Percentiles rank a stretch among this genome's conserved stretches.
phyloP scores from a whole-genome alignment of 2,888 invertebrate species.

The Herminia tarsipennalis region DNA sequence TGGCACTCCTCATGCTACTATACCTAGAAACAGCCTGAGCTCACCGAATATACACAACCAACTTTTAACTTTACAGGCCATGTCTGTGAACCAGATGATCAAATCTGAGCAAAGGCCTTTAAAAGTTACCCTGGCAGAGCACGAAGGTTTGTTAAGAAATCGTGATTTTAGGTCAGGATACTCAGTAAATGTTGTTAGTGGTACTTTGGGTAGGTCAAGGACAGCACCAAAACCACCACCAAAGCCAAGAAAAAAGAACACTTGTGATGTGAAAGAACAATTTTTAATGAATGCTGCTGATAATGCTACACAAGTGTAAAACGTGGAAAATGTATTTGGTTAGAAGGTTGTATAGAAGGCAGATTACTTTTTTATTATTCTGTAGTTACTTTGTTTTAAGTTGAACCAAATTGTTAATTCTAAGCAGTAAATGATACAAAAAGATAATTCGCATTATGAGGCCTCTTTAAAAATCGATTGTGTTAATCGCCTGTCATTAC shows the following conservation, averaged over 20 bases:
- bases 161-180: constrained; percentile 65
- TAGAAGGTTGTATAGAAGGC: constrained; percentile 4
- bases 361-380: constrained; percentile 1
- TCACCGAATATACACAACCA: constrained; percentile 83
- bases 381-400: background rate
- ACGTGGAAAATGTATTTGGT: no score
- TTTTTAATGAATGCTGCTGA: constrained; percentile 93
- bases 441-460: background rate
- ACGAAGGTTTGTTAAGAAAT: constrained; percentile 63
- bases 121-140: constrained; percentile 69
- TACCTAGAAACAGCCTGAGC: constrained; percentile 80
- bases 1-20: constrained; percentile 78
- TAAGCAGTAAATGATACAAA: background rate
- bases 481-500: constrained; percentile 2
- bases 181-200: constrained; percentile 68
- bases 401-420: background rate
- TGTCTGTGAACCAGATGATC: constrained; percentile 61
- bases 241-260: constrained; percentile 90
- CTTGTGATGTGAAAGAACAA: constrained; percentile 88
- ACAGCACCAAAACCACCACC: constrained; percentile 92
- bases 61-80: constrained; percentile 73
- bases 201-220: constrained; percentile 66
- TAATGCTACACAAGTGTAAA: constrained; percentile 94
- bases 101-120: constrained; percentile 67
- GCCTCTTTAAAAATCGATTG: background rate